Percentiles rank a stretch among this genome's conserved stretches.
phyloP scores from a whole-genome alignment of 2,797 vertebrate species.

The Leptatherina wallacei region DNA sequence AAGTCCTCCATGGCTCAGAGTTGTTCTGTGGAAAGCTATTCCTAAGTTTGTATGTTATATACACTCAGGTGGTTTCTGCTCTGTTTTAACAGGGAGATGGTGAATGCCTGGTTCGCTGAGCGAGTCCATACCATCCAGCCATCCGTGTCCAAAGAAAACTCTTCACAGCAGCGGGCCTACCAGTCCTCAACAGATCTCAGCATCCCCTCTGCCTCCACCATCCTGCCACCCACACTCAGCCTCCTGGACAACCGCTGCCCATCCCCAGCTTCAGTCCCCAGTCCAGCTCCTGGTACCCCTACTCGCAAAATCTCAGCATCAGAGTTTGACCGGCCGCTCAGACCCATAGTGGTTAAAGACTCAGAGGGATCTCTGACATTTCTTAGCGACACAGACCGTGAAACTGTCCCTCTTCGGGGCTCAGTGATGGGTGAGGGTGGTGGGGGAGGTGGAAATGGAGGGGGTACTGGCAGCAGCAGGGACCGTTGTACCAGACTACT shows the following conservation, averaged over 20 bases:
- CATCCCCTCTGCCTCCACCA: slow-evolving; percentile 54
- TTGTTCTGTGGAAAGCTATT: too few species aligned
- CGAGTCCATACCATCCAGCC: slow-evolving; percentile 91
- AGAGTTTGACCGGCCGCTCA: slow-evolving; percentile 93
- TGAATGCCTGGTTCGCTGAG: slow-evolving; percentile 98
- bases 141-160: slow-evolving; percentile 74
- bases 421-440: slow-evolving; percentile 64
- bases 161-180: slow-evolving; percentile 76
- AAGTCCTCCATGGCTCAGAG: too few species aligned
- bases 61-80: background rate
- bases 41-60: background rate
- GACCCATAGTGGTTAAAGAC: slow-evolving; percentile 96
- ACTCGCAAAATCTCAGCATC: slow-evolving; percentile 95
- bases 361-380: slow-evolving; percentile 92
- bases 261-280: slow-evolving; percentile 67
- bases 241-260: slow-evolving; percentile 71
- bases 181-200: slow-evolving; percentile 67
- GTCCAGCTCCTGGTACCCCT: slow-evolving; percentile 84
- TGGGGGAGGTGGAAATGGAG: slow-evolving; percentile 28
- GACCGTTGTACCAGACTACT: slow-evolving; percentile 92
- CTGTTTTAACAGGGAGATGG: slow-evolving; percentile 89
- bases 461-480: slow-evolving; percentile 23
- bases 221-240: slow-evolving; percentile 68
- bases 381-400: slow-evolving; percentile 87
- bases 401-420: slow-evolving; percentile 85